Evolutionary conservation across 2,113 vertebrate species (phyloP).

Genomic region (Callocephalon fimbriatum): DNA sequence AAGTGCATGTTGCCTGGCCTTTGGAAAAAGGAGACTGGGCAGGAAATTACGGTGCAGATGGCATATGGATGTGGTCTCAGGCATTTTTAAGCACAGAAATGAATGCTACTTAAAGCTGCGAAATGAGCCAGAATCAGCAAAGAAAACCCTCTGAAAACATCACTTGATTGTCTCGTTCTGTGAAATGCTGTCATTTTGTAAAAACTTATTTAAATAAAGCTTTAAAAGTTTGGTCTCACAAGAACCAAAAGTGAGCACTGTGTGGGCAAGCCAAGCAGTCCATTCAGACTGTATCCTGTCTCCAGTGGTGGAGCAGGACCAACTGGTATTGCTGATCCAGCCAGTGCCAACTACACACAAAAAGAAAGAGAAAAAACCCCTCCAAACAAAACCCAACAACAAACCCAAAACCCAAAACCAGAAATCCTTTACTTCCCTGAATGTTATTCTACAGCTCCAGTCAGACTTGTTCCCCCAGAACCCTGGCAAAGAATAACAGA

Average conservation of each 20-base stretch:
- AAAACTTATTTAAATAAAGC: background rate
- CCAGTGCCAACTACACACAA: background rate
- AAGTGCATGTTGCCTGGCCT: background rate
- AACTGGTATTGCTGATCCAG: background rate
- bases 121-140: background rate
- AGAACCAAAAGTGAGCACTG: background rate
- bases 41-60: background rate
- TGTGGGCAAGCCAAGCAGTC: background rate
- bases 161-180: background rate
- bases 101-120: background rate
- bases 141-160: background rate
- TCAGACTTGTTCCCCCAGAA: background rate
- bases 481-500: background rate
- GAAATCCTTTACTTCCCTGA: background rate
- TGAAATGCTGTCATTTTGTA: background rate
- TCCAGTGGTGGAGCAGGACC: background rate
- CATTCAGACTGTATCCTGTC: background rate
- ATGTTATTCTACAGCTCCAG: background rate
- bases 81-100: background rate
- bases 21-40: background rate
- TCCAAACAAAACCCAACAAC: background rate
- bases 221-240: background rate
- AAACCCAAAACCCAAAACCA: background rate
- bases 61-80: background rate
- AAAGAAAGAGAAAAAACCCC: fast-evolving